Percentiles rank a stretch among this genome's conserved stretches.
phyloP scores from a whole-genome alignment of 2,888 invertebrate species.

The Patella pellucida region DNA sequence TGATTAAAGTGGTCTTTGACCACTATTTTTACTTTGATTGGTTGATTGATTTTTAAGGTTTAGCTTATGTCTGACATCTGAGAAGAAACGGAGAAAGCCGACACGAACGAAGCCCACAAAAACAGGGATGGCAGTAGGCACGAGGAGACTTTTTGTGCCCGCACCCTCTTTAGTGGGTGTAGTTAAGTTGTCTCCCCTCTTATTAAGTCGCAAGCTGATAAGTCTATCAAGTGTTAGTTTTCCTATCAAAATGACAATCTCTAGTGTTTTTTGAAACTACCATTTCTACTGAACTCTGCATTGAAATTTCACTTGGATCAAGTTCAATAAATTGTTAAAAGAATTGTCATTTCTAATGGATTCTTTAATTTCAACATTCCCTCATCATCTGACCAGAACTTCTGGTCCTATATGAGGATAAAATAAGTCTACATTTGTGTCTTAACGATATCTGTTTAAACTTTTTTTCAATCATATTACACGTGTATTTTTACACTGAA shows the following conservation, averaged over 20 bases:
- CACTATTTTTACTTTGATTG: constrained; percentile 17
- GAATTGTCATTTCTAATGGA: no score
- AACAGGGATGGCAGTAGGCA: constrained; percentile 24
- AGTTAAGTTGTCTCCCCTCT: constrained; percentile 34
- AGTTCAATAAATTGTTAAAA: no score
- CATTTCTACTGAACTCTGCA: no score
- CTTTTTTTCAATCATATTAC: no score
- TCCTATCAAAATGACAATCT: neutral
- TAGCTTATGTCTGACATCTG: neutral
- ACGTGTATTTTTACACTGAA: no score
- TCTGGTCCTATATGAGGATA: no score
- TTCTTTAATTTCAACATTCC: no score
- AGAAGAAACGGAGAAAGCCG: constrained; percentile 9
- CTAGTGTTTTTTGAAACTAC: no score
- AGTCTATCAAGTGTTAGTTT: constrained; percentile 6
- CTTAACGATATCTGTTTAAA: no score
- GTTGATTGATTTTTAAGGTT: constrained; percentile 11
- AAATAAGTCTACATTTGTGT: no score
- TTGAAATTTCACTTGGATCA: no score
- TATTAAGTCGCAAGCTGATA: neutral
- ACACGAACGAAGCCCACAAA: constrained; percentile 21
- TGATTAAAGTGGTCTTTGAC: constrained; percentile 11
- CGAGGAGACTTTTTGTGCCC: constrained; percentile 25
- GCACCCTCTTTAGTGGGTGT: constrained; percentile 35
- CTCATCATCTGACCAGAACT: no score